Conservation (phyloP, 2,113 vertebrate species). For the Neolamprologus fasciatus region DNA sequence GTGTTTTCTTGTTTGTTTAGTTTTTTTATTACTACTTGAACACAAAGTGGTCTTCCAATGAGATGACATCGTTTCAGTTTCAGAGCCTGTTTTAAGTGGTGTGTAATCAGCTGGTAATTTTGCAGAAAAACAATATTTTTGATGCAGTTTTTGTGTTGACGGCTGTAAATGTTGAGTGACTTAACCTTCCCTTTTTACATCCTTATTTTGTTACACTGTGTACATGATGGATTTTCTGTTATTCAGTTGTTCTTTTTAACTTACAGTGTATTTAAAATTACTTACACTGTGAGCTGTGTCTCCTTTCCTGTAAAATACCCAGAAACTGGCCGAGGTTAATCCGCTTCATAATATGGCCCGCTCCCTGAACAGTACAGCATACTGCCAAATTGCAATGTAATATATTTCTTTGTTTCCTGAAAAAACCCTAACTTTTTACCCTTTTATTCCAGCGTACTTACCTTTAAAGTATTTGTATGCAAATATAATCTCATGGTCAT, state of each 20-base stretch:
- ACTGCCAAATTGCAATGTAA: not conserved
- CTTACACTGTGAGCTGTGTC: not conserved
- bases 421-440: not conserved
- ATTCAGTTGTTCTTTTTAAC: not conserved
- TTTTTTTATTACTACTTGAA: not conserved
- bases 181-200: not conserved
- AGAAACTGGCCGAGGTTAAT: not conserved
- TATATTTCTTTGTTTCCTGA: not conserved
- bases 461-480: not conserved
- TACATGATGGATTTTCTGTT: not conserved
- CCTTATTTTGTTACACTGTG: not conserved
- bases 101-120: not conserved
- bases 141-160: not conserved
- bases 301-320: not conserved
- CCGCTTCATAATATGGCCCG: not conserved
- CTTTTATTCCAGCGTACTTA: not conserved
- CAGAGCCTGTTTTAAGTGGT: not conserved
- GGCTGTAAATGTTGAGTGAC: not conserved
- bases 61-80: not conserved
- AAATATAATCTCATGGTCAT: not conserved
- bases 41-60: not conserved
- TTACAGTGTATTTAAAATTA: not conserved
- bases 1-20: not conserved
- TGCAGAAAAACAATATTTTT: not conserved
- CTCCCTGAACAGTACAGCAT: not conserved